Evolutionary conservation across 2,113 vertebrate genomes (phyloP), one percentile per base, ranked within the genome.

Genomic region (Mobula birostris): DNA sequence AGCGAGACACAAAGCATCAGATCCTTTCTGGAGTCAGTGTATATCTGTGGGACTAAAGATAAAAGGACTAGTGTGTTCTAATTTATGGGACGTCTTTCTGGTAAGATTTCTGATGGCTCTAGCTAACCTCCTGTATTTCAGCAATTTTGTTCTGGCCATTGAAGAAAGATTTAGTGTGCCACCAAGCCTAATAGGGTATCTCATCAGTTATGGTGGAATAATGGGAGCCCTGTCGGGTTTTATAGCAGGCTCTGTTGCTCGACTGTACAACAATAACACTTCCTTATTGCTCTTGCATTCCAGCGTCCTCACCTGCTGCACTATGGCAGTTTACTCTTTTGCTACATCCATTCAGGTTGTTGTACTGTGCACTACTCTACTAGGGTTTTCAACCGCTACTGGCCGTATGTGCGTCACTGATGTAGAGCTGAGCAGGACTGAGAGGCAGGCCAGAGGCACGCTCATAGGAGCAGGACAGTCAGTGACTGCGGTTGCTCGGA

Each of bases 401-500:
- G 98, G 99, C 66, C 97, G 98, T 95, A 98, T 98, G 0, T 98
- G 98, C 66, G 96, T 98, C 96, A 98, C 98, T 0, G 98, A 98
- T 91, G 97, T 99, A 93, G 98, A 98, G 94, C 96, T 99, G 94
- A 97, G 96, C 0, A 94, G 96, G 2, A 98, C 98, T 0, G 97
- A 97, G 14, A 95, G 95, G 0, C 97, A 97, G 94, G 97, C 98
- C 95, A 98, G 98, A 0, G 98, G 99, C n/a, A 97, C 97, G 0
- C 95, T 99, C 58, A 97, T 99, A 0, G 99, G 99, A 1, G 95
- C 98, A 0, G 98, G 98, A 8, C 98, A 99, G 96, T 99, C 99
- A 0, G 98, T 99, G 78, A 99, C 98, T 0, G 98, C 99, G 0
- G 96, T 99, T 66, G 98, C 97, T 5, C 97, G 98, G 0, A 96